Evolutionary conservation across 2,113 vertebrate genomes (phyloP).

Genomic region (Marmota monax): DNA sequence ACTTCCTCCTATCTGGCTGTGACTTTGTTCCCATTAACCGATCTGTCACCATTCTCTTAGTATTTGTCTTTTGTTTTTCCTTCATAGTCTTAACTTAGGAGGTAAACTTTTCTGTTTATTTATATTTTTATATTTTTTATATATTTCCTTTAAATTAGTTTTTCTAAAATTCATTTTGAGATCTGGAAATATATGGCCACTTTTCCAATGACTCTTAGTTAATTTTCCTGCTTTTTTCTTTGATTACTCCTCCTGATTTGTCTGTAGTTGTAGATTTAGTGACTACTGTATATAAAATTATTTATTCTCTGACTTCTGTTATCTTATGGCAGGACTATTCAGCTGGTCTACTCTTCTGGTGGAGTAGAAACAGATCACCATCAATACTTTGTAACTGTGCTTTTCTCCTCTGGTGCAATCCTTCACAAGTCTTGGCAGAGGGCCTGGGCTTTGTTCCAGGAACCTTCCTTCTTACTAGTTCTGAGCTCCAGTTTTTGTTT

Average conservation of each 20-base stretch:
- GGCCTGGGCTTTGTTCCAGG: not conserved
- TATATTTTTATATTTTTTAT: not conserved
- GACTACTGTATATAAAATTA: not conserved
- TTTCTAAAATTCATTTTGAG: slow-evolving; percentile 11
- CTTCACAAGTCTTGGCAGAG: not conserved
- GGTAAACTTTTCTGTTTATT: not conserved
- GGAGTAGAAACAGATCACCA: not conserved
- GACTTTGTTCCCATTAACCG: not conserved
- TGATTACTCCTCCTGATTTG: not conserved
- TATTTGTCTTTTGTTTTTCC: not conserved
- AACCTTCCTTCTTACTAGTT: not conserved
- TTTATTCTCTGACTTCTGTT: not conserved
- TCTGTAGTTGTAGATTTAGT: not conserved
- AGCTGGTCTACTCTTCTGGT: not conserved
- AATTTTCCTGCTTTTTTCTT: not conserved
- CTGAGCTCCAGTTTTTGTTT: not conserved
- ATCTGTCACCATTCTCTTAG: not conserved
- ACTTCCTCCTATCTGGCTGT: not conserved
- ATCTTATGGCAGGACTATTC: not conserved
- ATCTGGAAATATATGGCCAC: not conserved
- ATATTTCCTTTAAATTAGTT: not conserved
- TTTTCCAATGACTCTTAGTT: not conserved
- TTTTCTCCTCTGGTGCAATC: no score
- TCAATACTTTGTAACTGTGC: no score
- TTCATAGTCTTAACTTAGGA: not conserved